Base-by-base conservation (phyloP, 1,140 invertebrate species). In the Aphelenchoides besseyi region DNA sequence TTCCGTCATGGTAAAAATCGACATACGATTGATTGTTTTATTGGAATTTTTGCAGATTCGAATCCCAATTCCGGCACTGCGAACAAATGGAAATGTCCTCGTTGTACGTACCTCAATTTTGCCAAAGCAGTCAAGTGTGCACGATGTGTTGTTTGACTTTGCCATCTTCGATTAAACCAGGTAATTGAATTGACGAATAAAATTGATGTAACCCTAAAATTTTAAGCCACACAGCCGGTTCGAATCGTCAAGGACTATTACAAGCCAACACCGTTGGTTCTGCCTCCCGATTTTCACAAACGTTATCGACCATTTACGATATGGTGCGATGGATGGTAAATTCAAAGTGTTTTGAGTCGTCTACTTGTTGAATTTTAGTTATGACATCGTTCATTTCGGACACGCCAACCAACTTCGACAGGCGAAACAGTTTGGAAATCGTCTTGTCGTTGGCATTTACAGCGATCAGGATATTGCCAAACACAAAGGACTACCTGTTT, bases 361-460 rank as follows among this genome's bases (percentile, higher is more conserved):
- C 68, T 68, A 30, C 72, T n/a, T n/a, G n/a, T n/a, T n/a, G n/a
- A n/a, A n/a, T n/a, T 82, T 67, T 32, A 82, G 93, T 85, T 97
- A 96, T 86, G 94, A 97, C 78, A 97, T 97, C 94, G 94, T 97
- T 18, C 94, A 97, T 87, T 97, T 95, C 87, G 94, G 94, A 1
- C 94, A 97, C 87, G 94, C 94, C 18, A 97, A 97, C 88, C 94
- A 93, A 1, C 84, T 97, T 28, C 88, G 94, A 76, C 94, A 97
- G 87, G 95, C 94, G 0, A 98, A 98, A 88, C 91, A 94, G 48
- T 89, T 98, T 84, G 96, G 97, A 23, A 91, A 96, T 87, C 91
- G 93, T 80, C 87, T 99, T 70, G 91, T 98, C 74, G 96, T 98
- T 64, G 97, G 97, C 73, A 91, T 99, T 36, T 97, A 99, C 86